These are phyloP conservation scores for Alaudala cheleensis DNA, from an alignment of 2,113 vertebrate species.

Conservation along the genomic window DNA sequence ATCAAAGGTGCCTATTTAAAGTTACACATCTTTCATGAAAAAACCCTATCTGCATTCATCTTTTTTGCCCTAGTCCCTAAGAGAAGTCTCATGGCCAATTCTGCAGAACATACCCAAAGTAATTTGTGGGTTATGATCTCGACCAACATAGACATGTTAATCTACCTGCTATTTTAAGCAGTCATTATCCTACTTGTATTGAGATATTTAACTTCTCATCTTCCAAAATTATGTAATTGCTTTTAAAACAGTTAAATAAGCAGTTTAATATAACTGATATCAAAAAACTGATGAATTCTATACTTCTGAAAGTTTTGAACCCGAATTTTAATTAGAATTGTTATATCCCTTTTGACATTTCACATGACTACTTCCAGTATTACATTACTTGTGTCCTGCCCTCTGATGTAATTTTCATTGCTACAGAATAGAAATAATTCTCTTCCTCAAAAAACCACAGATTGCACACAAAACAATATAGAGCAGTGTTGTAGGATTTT, in stretches of 20 bases:
- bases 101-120: not conserved
- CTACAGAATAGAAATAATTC: not conserved
- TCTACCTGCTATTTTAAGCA: not conserved
- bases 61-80: not conserved
- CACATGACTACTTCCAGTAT: not conserved
- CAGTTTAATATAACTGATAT: not conserved
- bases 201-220: not conserved
- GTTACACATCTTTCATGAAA: constrained; percentile 29
- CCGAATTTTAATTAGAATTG: not conserved
- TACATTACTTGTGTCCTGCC: not conserved
- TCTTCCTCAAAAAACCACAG: not conserved
- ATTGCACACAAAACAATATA: not conserved
- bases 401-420: not conserved
- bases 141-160: not conserved
- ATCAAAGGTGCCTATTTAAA: constrained; percentile 40
- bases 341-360: not conserved
- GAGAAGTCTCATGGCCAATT: not conserved
- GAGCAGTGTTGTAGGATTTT: not conserved
- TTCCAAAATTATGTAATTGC: not conserved
- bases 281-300: not conserved
- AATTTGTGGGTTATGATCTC: not conserved
- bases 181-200: not conserved
- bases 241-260: not conserved
- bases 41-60: not conserved
- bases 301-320: not conserved